Base-by-base conservation (phyloP, 2,888 invertebrate species). In the Microdon myrmicae region DNA sequence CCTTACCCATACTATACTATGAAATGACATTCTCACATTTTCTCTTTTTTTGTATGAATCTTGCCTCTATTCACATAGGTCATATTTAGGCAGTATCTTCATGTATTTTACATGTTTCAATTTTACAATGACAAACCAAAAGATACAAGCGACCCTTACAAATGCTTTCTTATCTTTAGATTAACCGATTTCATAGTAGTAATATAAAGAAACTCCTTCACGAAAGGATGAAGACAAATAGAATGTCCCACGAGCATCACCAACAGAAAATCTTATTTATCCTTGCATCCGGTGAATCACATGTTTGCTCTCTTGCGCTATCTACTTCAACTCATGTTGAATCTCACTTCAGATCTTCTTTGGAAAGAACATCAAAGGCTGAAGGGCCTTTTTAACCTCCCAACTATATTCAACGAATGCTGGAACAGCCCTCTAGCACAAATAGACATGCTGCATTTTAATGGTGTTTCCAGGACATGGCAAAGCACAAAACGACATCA, bases 361-460 rank as follows among this genome's bases (percentile, higher is more conserved):
- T 8, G 38, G 51, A 64, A 64, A 51, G 47, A 58, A 53, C 64
- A 64, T 64, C 64, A 64, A 47, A 64, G 47, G 32, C 58, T 47
- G 51, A 58, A 45, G 47, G 41, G 31, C 38, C 32, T 51, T 53
- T 58, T 53, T 51, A 43, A 47, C 37, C 53, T 32, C 41, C 39
- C 45, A 47, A 32, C 31, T 47, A 37, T 41, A 53, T 47, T 39
- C 12, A 29, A 22, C 37, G n/a, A n/a, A n/a, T 3, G 10, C 3
- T 3, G 8, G 12, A 22, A 23, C 10, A 7, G 20, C 25, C 39
- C 29, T 2, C 3, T 9, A 41, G 22, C 20, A 20, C 6, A 20
- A n/a, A n/a, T n/a, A n/a, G 12, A 39, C 17, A 22, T 41, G 43
- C 41, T 37, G 29, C 51, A 58, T 64, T 58, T 45, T 43, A 58